phyloP scores from a whole-genome alignment of 2,113 vertebrate genomes.

The Bujurquina vittata region DNA sequence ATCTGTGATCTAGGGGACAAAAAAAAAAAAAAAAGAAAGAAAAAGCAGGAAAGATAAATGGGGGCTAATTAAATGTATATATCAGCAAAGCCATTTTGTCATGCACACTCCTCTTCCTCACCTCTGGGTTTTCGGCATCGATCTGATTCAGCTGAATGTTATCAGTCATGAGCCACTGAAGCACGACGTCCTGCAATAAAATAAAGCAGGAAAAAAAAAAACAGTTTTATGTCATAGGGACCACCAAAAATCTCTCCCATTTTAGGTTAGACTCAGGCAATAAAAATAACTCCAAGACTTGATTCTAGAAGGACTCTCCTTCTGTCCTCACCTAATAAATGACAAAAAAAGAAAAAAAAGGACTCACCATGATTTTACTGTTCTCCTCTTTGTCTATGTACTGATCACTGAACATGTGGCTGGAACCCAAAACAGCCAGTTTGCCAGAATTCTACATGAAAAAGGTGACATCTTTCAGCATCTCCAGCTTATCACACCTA shows the following conservation, averaged over 20 bases:
- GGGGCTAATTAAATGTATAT: background rate
- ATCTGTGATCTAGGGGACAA: slow-evolving; percentile 88
- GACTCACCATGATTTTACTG: slow-evolving; percentile 91
- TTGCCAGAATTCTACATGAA: slow-evolving; percentile 83
- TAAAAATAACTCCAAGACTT: background rate
- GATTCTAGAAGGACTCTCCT: background rate
- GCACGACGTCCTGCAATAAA: slow-evolving; percentile 88
- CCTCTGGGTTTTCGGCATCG: slow-evolving; percentile 95
- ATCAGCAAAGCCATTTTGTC: background rate
- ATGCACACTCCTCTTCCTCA: slow-evolving; percentile 60
- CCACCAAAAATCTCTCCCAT: background rate
- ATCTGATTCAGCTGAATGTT: slow-evolving; percentile 93
- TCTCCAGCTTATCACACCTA: background rate
- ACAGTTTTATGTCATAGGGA: background rate
- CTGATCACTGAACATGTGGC: slow-evolving; percentile 96
- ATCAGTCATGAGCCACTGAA: slow-evolving; percentile 94
- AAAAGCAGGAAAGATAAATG: background rate
- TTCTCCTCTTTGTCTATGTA: slow-evolving; percentile 99
- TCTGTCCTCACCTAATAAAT: background rate
- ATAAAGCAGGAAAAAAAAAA: background rate
- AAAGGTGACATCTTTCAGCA: background rate
- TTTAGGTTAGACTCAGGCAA: background rate
- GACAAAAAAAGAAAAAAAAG: background rate
- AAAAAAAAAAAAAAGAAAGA: background rate
- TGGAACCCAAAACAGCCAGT: slow-evolving; percentile 92